Conservation (phyloP, 2,797 vertebrate species). For the Parotocinclus haroldoi region DNA sequence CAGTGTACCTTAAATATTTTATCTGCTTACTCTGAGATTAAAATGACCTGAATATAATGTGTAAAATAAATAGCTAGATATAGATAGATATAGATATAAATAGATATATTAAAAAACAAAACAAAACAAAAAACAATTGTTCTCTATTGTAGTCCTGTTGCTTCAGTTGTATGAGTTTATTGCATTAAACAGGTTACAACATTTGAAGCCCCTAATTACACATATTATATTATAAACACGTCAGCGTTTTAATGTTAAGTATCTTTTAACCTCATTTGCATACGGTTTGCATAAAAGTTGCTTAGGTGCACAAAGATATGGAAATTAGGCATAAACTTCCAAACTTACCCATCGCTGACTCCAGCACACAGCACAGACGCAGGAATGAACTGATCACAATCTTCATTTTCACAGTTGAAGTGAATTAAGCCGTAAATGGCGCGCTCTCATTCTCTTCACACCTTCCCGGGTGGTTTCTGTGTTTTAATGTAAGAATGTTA, state of each 20-base stretch:
- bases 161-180: no score
- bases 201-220: no score
- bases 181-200: no score
- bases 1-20: no score
- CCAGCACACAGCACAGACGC: conserved; percentile 55
- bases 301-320: not conserved
- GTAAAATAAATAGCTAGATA: no score
- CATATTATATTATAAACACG: not conserved
- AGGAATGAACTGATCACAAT: conserved; percentile 54
- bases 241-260: not conserved
- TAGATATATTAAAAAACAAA: no score
- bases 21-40: no score
- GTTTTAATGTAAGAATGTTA: conserved; percentile 34
- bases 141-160: no score
- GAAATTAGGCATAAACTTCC: not conserved
- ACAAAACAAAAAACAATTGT: no score
- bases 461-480: conserved; percentile 32
- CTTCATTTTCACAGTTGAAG: conserved; percentile 59
- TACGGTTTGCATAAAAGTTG: not conserved
- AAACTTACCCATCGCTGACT: conserved; percentile 59
- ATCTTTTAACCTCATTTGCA: not conserved
- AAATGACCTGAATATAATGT: no score
- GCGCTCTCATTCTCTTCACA: conserved; percentile 54
- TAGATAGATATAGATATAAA: no score
- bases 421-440: conserved; percentile 47